Evolutionary conservation across 1,140 invertebrate species (phyloP).

Genomic region (Cyrtorhinus lividipennis): DNA sequence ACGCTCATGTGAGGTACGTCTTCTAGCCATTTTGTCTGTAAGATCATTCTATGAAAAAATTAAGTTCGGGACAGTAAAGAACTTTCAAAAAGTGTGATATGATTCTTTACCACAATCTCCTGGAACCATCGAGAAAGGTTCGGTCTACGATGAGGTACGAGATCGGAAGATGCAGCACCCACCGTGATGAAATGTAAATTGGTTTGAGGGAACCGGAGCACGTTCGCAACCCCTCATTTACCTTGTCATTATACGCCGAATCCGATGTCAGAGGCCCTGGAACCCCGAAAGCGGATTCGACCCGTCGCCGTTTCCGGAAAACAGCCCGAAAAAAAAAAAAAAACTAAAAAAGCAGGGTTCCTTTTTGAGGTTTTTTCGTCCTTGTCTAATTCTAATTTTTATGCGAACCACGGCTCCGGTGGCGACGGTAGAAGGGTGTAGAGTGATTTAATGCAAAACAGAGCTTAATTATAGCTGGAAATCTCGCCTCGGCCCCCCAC

Average conservation of each 20-base stretch:
- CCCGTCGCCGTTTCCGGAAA: background rate
- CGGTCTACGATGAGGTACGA: no score
- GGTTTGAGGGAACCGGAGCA: background rate
- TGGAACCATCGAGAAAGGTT: no score
- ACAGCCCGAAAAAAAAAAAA: background rate
- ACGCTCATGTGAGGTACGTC: no score
- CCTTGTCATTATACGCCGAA: constrained; percentile 4
- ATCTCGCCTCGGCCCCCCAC: no score
- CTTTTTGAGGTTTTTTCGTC: background rate
- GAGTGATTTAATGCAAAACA: constrained; percentile 16
- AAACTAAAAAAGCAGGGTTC: background rate
- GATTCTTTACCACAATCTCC: no score
- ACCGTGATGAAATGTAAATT: constrained; percentile 10
- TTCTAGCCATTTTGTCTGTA: no score
- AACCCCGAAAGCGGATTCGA: background rate
- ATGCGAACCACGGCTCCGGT: background rate
- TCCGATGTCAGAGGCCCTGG: background rate
- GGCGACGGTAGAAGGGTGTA: background rate
- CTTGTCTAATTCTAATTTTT: background rate
- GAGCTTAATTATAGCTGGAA: constrained; percentile 13
- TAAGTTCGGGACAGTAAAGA: no score
- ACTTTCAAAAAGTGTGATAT: no score
- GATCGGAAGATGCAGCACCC: no score
- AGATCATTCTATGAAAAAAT: no score
- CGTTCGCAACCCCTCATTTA: constrained; percentile 7